A percentile compares a stretch with the other conserved stretches of the same genome.
Conservation (phyloP, 2,797 vertebrate genomes). For the Columba guinea region DNA sequence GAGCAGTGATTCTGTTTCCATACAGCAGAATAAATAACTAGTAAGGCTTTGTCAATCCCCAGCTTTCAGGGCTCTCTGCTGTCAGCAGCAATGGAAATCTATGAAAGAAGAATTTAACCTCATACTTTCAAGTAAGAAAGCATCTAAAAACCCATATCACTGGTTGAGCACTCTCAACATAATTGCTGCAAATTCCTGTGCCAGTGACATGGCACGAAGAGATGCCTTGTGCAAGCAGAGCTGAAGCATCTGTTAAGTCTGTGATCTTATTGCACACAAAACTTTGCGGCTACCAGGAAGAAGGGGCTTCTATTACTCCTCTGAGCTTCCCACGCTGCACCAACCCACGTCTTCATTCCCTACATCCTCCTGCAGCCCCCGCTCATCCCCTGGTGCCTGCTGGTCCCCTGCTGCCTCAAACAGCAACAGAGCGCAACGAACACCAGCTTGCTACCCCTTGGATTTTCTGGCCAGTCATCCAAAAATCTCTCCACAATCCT, state of each 20-base stretch:
- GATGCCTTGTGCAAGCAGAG: neutral
- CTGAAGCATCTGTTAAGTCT: constrained; percentile 7
- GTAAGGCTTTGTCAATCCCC: neutral
- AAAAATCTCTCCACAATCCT: neutral
- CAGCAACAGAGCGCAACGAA: neutral
- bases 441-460: neutral
- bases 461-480: neutral
- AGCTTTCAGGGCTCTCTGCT: neutral
- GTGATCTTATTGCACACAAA: constrained; percentile 15
- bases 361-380: neutral
- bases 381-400: neutral
- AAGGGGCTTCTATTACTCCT: constrained; percentile 8
- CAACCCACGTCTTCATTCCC: neutral
- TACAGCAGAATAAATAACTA: neutral
- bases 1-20: neutral
- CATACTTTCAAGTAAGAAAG: neutral
- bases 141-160: neutral
- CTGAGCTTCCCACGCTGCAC: neutral
- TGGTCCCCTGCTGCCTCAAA: neutral
- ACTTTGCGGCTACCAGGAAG: constrained; percentile 16
- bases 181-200: neutral
- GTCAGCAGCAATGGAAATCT: neutral
- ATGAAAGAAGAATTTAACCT: neutral
- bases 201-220: neutral
- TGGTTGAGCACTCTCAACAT: neutral